phyloP scores from a whole-genome alignment of 2,888 invertebrate genomes.

The Cheilosia pagana region DNA sequence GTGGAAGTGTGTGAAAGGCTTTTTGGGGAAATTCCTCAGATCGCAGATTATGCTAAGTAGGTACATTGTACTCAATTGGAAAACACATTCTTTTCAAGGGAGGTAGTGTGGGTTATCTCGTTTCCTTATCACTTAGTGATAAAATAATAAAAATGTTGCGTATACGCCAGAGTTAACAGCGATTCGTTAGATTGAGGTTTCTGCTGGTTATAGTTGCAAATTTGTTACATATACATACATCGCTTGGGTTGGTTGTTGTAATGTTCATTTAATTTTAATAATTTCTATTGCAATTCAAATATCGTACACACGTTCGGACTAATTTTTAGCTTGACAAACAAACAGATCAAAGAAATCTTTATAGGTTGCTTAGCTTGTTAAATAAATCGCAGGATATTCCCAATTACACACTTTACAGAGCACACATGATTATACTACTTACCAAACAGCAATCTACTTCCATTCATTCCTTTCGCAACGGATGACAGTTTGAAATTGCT shows the following conservation, averaged over 20 bases:
- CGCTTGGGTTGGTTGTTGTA: neutral
- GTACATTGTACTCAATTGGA: neutral
- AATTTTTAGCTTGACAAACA: no score
- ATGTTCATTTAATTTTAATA: no score
- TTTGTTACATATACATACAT: no score
- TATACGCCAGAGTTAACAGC: constrained; percentile 37
- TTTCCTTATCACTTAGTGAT: constrained; percentile 31
- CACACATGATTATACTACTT: neutral
- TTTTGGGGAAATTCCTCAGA: constrained; percentile 40
- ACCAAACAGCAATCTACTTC: constrained; percentile 1
- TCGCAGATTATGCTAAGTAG: constrained; percentile 8
- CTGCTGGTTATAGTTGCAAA: neutral
- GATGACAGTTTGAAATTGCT: constrained; percentile 2
- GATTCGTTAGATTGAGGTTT: neutral
- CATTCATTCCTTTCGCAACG: neutral
- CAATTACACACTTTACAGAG: neutral
- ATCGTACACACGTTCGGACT: no score
- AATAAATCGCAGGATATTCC: constrained; percentile 2
- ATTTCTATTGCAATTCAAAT: no score
- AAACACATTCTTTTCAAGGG: neutral
- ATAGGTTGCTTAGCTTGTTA: neutral
- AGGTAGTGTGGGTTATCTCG: constrained; percentile 2
- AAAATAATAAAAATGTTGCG: constrained; percentile 22
- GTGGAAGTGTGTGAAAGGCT: constrained; percentile 1
- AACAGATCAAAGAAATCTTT: no score